Evolutionary conservation across 2,797 vertebrate species (phyloP), one percentile per base, ranked within the genome.

Genomic region (Hoplostethus mediterraneus): DNA sequence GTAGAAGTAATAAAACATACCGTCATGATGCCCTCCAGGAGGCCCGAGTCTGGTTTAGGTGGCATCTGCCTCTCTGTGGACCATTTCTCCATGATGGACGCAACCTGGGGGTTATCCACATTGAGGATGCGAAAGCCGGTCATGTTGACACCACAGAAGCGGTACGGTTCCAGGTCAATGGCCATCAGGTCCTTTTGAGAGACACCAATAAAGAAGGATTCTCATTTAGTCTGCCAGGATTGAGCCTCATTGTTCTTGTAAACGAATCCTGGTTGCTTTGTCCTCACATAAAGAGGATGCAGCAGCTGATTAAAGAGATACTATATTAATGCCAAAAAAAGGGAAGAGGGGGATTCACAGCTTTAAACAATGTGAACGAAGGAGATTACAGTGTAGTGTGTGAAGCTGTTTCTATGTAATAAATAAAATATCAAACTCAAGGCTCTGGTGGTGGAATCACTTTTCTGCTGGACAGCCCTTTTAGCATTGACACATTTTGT

Each of bases 91-190:
- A 97, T 92, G 36, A 99, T 97, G 82, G 97, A 93, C 0, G 96
- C 93, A 2, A 99, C 98, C 10, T 97, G 97, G 0, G 98, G 97
- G 91, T 97, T 99, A 65, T 99, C 98, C 87, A 98, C 96, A 0
- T 99, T 99, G 75, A 99, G 95, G 92, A 99, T 98, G 30, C 98
- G 96, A 89, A 99, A 99, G 42, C 98, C 97, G 0, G 98, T 99
- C 95, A 99, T 96, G 89, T 99, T 99, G 78, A 99, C 98, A 1
- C 98, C 98, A 0, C 97, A 98, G 93, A 98, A 99, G 81, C 97
- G 97, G 28, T 99, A 99, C 9, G 97, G 97, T 85, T 99, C 98
- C 87, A 99, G 94, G 92, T 99, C 96, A 75, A 99, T 95, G 25
- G 97, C 98, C 88, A 99, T 98, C 85, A 99, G 95, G 92, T 99